Base-by-base conservation (phyloP, 1,140 invertebrate genomes). In the Saccostrea glomerata region DNA sequence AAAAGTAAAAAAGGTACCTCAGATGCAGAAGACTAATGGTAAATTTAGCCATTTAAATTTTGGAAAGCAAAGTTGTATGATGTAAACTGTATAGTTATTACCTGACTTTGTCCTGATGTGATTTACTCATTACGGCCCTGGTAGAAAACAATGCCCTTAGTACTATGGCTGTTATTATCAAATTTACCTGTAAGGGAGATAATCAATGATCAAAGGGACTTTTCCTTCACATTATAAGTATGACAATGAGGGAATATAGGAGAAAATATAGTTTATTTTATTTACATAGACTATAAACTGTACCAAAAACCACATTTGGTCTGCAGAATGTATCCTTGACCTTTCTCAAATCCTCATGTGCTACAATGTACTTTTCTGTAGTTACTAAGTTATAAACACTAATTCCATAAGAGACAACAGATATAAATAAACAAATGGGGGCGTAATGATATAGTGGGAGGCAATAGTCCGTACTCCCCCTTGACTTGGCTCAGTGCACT, bases 131-230 rank as follows among this genome's bases (percentile, higher is more conserved):
- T 23, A 89, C 83, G 7, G 84, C 83, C 30, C 77, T 40, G 40
- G 89, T 89, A 20, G 89, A 87, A 66, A 87, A 90, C 73, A 90
- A n/a, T 9, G 55, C 86, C 58, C 82, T 73, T 1, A 90, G 30
- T 47, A 90, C 86, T 47, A 90, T 20, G 11, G 87, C 56, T 23
- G 86, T 87, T 9, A 89, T 89, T 47, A 86, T 66, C 47, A 87
- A 20, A 83, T 89, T 89, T 54, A 70, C 58, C 89, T 89, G 40
- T 25, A 89, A 85, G 36, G 9, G 17, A 86, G 12, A 36, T 15
- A 77, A 30, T 73, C 70, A 30, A 36, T 77, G 2, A 30, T 36
- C 13, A 30, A 77, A 13, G 7, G 70, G 70, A 47, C 47, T 2
- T 47, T 47, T 47, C 47, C 47, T 47, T 47, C 9, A 47, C 9